A percentile compares a stretch with the other conserved stretches of the same genome.
Conservation (phyloP, 2,797 vertebrate genomes). For the Diglossa cyanea region DNA sequence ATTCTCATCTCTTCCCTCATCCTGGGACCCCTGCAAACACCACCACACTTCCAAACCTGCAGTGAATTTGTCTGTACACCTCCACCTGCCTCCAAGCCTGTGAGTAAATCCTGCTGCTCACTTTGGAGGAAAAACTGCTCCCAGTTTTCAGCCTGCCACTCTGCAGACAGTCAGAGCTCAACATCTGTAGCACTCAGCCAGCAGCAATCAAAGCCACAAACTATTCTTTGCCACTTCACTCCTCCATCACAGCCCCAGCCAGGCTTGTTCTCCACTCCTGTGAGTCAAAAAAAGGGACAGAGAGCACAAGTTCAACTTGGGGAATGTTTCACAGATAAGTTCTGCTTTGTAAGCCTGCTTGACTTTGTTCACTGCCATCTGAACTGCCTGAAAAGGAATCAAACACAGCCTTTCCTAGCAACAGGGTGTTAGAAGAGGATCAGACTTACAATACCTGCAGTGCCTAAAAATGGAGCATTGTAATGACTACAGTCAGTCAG, state of each 20-base stretch:
- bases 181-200: not conserved
- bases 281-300: slow-evolving; percentile 32
- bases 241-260: not conserved
- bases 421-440: slow-evolving; percentile 5
- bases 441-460: not conserved
- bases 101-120: not conserved
- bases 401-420: slow-evolving; percentile 32
- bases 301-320: not conserved
- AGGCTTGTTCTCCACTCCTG: slow-evolving; percentile 11
- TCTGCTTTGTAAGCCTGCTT: slow-evolving; percentile 22
- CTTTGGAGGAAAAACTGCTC: not conserved
- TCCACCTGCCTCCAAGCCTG: not conserved
- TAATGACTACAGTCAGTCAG: slow-evolving; percentile 23
- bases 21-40: too few relatives aligned
- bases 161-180: not conserved
- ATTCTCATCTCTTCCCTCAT: too few relatives aligned
- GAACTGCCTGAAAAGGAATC: slow-evolving; percentile 41
- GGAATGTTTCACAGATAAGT: slow-evolving; percentile 12
- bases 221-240: slow-evolving; percentile 30
- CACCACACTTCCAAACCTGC: not conserved
- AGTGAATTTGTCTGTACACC: not conserved
- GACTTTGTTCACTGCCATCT: slow-evolving; percentile 31
- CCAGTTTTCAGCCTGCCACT: not conserved
- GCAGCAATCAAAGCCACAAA: slow-evolving; percentile 26
- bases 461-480: slow-evolving; percentile 37